These are phyloP conservation scores for Eupithecia insigniata DNA, from an alignment of 2,888 invertebrate genomes.

Conservation along the genomic window DNA sequence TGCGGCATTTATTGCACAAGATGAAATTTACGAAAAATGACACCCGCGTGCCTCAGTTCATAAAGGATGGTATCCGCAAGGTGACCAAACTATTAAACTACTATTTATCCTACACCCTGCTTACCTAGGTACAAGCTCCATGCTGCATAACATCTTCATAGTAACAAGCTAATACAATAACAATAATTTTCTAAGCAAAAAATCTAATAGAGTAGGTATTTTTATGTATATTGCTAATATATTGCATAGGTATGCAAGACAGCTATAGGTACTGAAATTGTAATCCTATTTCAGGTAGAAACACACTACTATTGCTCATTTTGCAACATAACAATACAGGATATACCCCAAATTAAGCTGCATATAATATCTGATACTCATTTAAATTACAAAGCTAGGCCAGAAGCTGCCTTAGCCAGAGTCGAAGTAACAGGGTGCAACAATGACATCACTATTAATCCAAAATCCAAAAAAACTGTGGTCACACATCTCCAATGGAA, in stretches of 20 bases:
- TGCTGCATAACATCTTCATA: neutral
- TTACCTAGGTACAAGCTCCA: neutral
- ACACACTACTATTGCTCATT: conserved; percentile 60
- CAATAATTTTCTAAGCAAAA: neutral
- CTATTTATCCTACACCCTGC: neutral
- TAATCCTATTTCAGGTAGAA: conserved; percentile 53
- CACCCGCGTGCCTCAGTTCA: conserved; percentile 52
- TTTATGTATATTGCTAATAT: neutral
- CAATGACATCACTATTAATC: conserved; percentile 48
- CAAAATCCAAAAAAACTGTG: conserved; percentile 39
- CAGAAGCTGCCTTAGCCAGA: conserved; percentile 36
- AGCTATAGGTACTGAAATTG: neutral
- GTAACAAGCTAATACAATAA: neutral
- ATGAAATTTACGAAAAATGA: conserved; percentile 55
- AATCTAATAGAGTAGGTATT: neutral
- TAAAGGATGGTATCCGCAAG: conserved; percentile 62
- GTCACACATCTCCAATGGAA: conserved; percentile 59
- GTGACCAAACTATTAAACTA: conserved; percentile 41
- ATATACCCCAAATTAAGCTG: conserved; percentile 40
- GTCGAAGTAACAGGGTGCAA: conserved; percentile 41
- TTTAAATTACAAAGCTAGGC: conserved; percentile 48
- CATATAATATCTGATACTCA: conserved; percentile 57
- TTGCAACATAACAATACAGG: conserved; percentile 54
- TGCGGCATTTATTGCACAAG: conserved; percentile 65
- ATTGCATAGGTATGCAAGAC: neutral